Evolutionary conservation across 2,888 invertebrate species (phyloP).

Genomic region (Synanthedon andrenaeformis): DNA sequence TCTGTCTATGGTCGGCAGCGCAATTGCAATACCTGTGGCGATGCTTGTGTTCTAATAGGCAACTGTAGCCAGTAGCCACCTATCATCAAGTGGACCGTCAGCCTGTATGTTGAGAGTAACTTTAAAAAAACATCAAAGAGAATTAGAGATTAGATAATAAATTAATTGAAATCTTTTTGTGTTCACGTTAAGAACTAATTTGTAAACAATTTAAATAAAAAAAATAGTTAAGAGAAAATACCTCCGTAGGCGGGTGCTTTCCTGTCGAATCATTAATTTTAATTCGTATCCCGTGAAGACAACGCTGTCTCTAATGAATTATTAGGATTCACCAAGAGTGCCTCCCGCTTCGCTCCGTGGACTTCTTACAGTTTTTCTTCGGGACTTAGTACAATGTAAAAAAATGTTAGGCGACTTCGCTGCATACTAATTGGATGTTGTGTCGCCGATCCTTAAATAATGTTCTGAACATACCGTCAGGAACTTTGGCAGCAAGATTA

Average conservation of each 20-base stretch:
- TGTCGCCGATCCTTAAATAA: conserved; percentile 44
- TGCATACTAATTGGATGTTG: conserved; percentile 70
- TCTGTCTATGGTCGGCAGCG: too few relatives aligned
- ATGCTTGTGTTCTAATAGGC: too few relatives aligned
- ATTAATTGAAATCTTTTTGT: neutral
- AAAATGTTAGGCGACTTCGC: conserved; percentile 59
- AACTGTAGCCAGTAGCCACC: too few relatives aligned
- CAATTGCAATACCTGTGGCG: too few relatives aligned
- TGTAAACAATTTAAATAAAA: too few relatives aligned
- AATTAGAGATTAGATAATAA: too few relatives aligned
- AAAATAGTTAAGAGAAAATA: too few relatives aligned
- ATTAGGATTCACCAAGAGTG: conserved; percentile 62
- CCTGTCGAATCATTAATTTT: conserved; percentile 69
- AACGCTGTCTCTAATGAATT: conserved; percentile 61
- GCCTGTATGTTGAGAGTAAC: too few relatives aligned
- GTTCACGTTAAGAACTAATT: neutral
- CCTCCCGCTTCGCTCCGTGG: conserved; percentile 34
- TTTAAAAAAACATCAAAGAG: too few relatives aligned
- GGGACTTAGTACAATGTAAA: conserved; percentile 66
- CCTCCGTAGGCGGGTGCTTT: conserved; percentile 46
- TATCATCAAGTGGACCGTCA: too few relatives aligned
- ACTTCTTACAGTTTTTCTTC: conserved; percentile 58
- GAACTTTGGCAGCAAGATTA: conserved; percentile 57
- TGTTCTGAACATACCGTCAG: conserved; percentile 44
- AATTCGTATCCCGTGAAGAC: conserved; percentile 64